Evolutionary conservation across 2,888 invertebrate genomes (phyloP).

Genomic region (Ischnura elegans): DNA sequence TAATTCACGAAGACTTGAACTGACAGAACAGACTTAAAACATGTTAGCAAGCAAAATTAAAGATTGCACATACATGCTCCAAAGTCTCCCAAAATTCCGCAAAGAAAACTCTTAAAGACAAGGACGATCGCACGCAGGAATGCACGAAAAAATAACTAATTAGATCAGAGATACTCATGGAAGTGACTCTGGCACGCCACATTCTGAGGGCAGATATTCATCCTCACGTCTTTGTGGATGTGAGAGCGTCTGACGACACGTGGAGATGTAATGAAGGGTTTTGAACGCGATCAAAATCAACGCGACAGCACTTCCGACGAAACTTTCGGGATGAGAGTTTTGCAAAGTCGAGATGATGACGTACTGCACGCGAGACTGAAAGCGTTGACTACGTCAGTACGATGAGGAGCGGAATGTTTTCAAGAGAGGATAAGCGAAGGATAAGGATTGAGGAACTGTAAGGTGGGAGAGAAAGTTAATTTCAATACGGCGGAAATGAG

Average conservation of each 20-base stretch:
- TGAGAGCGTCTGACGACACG: neutral
- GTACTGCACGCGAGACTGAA: neutral
- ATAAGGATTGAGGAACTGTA: neutral
- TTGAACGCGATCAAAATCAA: neutral
- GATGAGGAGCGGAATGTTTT: too few species aligned
- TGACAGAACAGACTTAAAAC: too few species aligned
- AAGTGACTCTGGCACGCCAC: too few species aligned
- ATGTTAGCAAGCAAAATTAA: too few species aligned
- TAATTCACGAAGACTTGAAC: too few species aligned
- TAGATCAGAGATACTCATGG: too few species aligned
- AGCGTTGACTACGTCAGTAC: neutral
- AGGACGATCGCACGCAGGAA: too few species aligned
- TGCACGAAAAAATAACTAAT: too few species aligned
- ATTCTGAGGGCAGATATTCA: neutral
- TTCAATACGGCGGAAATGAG: neutral
- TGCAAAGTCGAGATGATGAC: neutral
- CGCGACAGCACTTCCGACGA: neutral
- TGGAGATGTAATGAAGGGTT: neutral
- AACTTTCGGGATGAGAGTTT: neutral
- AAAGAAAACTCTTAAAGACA: too few species aligned
- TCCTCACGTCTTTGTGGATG: neutral
- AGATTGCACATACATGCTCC: too few species aligned
- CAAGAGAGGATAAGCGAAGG: neutral
- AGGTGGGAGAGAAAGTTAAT: neutral
- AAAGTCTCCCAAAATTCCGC: too few species aligned